phyloP scores from a whole-genome alignment of 2,888 invertebrate genomes.

The Andrena bicolor region DNA sequence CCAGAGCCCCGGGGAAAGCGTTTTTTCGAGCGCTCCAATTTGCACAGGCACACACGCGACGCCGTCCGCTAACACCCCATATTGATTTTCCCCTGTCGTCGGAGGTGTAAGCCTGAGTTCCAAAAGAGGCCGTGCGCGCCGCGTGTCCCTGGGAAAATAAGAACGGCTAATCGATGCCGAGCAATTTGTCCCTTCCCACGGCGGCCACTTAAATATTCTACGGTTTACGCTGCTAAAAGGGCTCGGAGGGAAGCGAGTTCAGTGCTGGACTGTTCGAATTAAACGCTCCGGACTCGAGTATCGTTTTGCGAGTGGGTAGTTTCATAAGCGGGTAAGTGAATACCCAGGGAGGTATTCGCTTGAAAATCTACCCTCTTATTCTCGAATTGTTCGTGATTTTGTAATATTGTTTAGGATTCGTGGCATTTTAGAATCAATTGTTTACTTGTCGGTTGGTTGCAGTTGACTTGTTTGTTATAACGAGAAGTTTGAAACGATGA shows the following conservation, averaged over 20 bases:
- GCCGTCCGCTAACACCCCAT: constrained; percentile 42
- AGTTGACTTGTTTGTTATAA: too few species aligned
- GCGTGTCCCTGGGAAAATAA: constrained; percentile 47
- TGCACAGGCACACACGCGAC: constrained; percentile 31
- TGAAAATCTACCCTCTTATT: too few species aligned
- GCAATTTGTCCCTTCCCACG: constrained; percentile 26
- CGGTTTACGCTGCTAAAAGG: not conserved
- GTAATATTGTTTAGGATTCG: too few species aligned
- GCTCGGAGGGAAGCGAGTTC: not conserved
- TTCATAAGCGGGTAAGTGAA: too few species aligned
- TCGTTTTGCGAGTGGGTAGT: too few species aligned
- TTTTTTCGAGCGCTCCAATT: constrained; percentile 26
- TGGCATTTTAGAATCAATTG: too few species aligned
- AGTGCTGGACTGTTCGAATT: not conserved
- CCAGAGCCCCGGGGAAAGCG: constrained; percentile 1
- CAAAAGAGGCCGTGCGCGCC: constrained; percentile 56
- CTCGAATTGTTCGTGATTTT: too few species aligned
- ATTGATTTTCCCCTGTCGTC: constrained; percentile 58
- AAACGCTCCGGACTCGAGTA: not conserved
- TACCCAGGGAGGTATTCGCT: too few species aligned
- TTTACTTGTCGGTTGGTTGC: too few species aligned
- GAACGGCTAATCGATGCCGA: constrained; percentile 51
- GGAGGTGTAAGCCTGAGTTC: constrained; percentile 57
- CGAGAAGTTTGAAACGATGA: too few species aligned
- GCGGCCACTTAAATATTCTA: not conserved